A percentile compares a stretch with the other conserved stretches of the same genome.
phyloP scores from a whole-genome alignment of 2,113 vertebrate species.

The Nerophis ophidion region DNA sequence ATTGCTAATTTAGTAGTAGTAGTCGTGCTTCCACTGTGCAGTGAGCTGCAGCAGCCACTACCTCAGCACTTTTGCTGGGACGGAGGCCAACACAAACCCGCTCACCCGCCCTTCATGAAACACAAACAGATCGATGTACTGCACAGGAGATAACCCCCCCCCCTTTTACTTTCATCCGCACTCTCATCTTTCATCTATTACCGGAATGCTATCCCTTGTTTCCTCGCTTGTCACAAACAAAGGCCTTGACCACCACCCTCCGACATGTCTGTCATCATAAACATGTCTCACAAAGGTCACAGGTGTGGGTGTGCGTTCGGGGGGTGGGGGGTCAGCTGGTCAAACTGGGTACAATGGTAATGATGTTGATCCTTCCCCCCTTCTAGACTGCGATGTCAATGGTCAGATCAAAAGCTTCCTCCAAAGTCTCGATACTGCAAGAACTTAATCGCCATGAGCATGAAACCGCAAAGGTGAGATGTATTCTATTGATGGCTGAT shows the following conservation, averaged over 20 bases:
- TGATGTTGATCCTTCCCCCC: neutral
- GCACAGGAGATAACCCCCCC: conserved; percentile 48
- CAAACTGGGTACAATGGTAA: neutral
- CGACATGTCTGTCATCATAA: conserved; percentile 33
- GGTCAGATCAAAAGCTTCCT: no score
- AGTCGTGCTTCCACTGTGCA: conserved; percentile 32
- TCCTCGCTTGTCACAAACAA: conserved; percentile 58
- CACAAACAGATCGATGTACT: conserved; percentile 64
- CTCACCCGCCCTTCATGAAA: conserved; percentile 50
- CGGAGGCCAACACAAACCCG: conserved; percentile 58
- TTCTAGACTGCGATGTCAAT: no score
- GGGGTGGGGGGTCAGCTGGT: neutral
- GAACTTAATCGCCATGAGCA: no score
- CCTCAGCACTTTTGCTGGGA: conserved; percentile 63
- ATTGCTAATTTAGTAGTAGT: conserved; percentile 29
- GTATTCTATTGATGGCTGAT: no score
- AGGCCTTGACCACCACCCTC: conserved; percentile 36
- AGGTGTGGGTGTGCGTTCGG: conserved; percentile 24
- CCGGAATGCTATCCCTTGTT: conserved; percentile 60
- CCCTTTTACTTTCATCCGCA: conserved; percentile 43
- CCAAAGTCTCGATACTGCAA: no score
- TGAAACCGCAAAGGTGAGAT: no score
- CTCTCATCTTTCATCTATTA: conserved; percentile 66
- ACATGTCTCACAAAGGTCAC: conserved; percentile 29
- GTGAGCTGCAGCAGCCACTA: conserved; percentile 35